Evolutionary conservation across 2,888 invertebrate genomes (phyloP), one percentile per base, ranked within the genome.

Genomic region (Ypsolopha sequella): DNA sequence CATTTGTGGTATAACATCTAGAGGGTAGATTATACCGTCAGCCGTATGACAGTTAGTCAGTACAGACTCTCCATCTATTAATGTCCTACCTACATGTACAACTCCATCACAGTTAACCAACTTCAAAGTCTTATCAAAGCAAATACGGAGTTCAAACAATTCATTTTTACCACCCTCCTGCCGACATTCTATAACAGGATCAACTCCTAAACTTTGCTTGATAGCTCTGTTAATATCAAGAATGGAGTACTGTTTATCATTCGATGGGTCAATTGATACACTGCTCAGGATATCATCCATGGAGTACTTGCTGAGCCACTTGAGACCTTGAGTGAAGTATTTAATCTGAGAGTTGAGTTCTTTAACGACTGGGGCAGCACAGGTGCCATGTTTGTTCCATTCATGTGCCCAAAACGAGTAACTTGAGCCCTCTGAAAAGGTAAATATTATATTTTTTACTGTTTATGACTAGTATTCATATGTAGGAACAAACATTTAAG

Each of bases 351-450:
- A 87, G 58, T 89, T 80, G 0, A 94, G 66, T 4, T 73, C 60
- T 0, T 89, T 79, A 3, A 93, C 56, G 6, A 72, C 58, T 0
- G 53, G 48, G 0, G 89, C 85, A 1, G 94, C 92, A 66, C 95
- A 95, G 0, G 94, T 94, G 2, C 95, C 95, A 68, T 95, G 95
- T 63, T 95, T 95, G 0, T 80, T 70, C 95, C 95, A 95, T 70
- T 95, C 95, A 64, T 95, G 94, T 53, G 89, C 81, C 94, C 94
- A 95, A 24, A 95, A 82, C 8, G 89, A 82, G 60, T 91, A 85
- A 8, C 66, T 54, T 14, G 68, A 62, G 14, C 74, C 76, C 44
- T 70, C 85, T 84, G 68, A 8, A 72, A 62, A 45, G 41, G 36
- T 34, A 39, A 45, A 35, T 11, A 24, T 24, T 24, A 24, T 24